phyloP scores from a whole-genome alignment of 2,888 invertebrate genomes.

The Meta bourneti region DNA sequence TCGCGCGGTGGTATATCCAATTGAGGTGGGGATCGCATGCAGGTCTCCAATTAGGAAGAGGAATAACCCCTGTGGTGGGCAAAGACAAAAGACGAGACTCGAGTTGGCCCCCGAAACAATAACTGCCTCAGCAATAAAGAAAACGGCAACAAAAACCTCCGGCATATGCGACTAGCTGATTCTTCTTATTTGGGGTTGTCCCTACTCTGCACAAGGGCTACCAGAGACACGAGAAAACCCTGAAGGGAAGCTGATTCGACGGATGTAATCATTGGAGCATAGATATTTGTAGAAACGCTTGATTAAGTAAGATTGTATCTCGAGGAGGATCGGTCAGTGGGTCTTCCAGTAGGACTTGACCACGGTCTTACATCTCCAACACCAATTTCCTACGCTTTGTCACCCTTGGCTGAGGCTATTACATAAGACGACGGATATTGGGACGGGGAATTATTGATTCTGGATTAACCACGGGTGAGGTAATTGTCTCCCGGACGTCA shows the following conservation, averaged over 20 bases:
- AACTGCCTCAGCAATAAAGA: neutral
- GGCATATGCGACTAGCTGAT: neutral
- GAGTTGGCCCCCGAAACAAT: neutral
- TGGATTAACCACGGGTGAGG: neutral
- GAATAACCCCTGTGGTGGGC: neutral
- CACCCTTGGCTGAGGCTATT: neutral
- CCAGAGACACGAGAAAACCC: neutral
- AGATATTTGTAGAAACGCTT: slow-evolving; percentile 38
- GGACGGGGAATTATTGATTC: neutral
- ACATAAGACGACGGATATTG: neutral
- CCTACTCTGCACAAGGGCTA: neutral
- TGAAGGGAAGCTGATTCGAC: neutral
- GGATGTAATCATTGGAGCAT: slow-evolving; percentile 26
- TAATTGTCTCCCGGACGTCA: neutral
- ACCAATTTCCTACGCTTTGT: slow-evolving; percentile 12
- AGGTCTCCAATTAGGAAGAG: neutral
- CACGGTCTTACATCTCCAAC: slow-evolving; percentile 13
- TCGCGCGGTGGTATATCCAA: neutral
- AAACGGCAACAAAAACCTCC: neutral
- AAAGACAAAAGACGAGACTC: too few relatives aligned
- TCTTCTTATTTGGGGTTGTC: neutral
- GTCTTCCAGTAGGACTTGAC: slow-evolving; percentile 15
- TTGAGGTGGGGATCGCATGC: neutral
- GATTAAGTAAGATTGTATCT: slow-evolving; percentile 51
- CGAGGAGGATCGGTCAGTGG: slow-evolving; percentile 4